These are phyloP conservation scores for Anolis carolinensis DNA, from an alignment of 2,113 vertebrate species.

Conservation along the genomic window DNA sequence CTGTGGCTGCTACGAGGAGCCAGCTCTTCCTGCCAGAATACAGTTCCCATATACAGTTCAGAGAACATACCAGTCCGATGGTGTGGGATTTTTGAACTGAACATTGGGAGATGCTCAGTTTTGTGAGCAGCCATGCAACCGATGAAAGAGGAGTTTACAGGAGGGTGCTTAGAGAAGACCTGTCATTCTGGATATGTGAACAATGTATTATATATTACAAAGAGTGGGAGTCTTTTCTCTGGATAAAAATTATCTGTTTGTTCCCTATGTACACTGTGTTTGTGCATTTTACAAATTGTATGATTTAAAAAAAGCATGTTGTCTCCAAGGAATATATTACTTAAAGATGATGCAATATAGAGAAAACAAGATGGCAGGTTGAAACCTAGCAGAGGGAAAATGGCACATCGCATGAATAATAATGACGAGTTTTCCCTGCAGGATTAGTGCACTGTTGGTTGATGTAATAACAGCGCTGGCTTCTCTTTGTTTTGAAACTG, in stretches of 20 bases:
- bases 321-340: not conserved
- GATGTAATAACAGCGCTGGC: slow-evolving; percentile 5
- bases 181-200: not conserved
- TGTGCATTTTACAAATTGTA: not conserved
- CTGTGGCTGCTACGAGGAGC: not conserved
- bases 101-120: not conserved
- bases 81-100: not conserved
- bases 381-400: not conserved
- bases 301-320: not conserved
- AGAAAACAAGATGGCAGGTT: not conserved
- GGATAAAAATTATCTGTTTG: not conserved
- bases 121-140: not conserved
- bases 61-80: not conserved
- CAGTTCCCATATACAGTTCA: not conserved
- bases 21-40: not conserved
- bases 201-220: not conserved
- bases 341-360: not conserved
- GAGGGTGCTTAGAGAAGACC: not conserved
- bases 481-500: slow-evolving; percentile 4
- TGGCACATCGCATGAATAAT: not conserved
- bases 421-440: not conserved
- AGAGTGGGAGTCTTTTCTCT: not conserved
- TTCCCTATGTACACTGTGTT: not conserved
- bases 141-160: not conserved
- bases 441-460: not conserved